Evolutionary conservation across 2,113 vertebrate genomes (phyloP).

Genomic region (Varanus komodoensis): DNA sequence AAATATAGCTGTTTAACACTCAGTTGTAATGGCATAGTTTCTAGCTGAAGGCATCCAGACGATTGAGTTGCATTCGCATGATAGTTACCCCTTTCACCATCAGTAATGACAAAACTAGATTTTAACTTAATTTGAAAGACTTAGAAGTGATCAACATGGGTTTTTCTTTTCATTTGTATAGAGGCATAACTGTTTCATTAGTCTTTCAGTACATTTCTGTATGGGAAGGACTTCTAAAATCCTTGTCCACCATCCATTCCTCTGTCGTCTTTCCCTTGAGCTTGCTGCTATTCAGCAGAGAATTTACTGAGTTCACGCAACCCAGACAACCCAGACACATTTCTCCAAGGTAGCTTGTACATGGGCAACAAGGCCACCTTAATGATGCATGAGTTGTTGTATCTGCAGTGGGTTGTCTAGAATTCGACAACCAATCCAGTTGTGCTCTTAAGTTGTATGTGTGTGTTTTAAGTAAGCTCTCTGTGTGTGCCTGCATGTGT

Average conservation of each 20-base stretch:
- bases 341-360: too few relatives aligned
- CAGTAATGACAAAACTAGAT: not conserved
- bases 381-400: too few relatives aligned
- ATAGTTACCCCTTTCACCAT: not conserved
- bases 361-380: too few relatives aligned
- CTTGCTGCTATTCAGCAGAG: not conserved
- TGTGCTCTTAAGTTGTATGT: too few relatives aligned
- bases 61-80: not conserved
- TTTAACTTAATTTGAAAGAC: not conserved
- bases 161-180: not conserved
- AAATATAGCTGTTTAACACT: not conserved
- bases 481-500: too few relatives aligned
- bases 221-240: slow-evolving; percentile 25
- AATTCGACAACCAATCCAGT: too few relatives aligned
- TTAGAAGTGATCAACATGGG: not conserved
- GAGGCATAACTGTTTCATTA: not conserved
- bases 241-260: slow-evolving; percentile 13
- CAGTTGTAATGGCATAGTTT: not conserved
- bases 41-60: not conserved
- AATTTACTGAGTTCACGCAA: too few relatives aligned
- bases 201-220: not conserved
- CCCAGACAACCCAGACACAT: too few relatives aligned
- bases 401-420: too few relatives aligned
- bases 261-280: not conserved
- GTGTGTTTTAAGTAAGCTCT: too few relatives aligned